A percentile compares a stretch with the other conserved stretches of the same genome.
phyloP scores from a whole-genome alignment of 2,797 vertebrate genomes.

The Phoxinus dragarum region DNA sequence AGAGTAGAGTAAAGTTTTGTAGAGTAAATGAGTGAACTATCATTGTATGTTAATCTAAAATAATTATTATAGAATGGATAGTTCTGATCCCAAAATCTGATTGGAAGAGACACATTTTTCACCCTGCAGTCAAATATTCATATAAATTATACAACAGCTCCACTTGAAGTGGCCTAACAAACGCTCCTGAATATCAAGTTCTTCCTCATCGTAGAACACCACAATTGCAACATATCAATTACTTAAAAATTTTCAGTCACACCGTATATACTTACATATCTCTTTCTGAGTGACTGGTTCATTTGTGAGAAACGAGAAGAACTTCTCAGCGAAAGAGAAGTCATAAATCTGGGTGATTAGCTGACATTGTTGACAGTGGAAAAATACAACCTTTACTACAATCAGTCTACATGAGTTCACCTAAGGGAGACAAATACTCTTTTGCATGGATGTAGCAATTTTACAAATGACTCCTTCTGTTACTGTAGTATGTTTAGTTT shows the following conservation, averaged over 20 bases:
- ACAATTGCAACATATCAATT: background rate
- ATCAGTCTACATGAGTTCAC: constrained; percentile 10
- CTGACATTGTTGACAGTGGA: constrained; percentile 4
- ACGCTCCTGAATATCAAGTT: background rate
- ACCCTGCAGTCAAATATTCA: background rate
- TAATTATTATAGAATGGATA: background rate
- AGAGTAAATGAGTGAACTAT: background rate
- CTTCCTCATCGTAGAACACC: background rate
- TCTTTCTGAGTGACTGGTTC: background rate
- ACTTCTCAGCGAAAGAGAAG: background rate
- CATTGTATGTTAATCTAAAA: background rate
- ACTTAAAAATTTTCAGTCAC: background rate
- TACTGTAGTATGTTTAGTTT: background rate
- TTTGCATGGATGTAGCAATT: background rate
- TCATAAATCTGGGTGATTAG: constrained; percentile 40
- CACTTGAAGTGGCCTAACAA: background rate
- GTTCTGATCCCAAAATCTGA: background rate
- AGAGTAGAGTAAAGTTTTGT: too few species aligned
- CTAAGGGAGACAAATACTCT: constrained; percentile 6
- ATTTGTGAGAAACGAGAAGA: constrained; percentile 38
- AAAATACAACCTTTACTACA: background rate
- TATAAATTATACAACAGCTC: background rate
- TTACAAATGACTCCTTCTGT: constrained; percentile 1
- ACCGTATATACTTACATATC: background rate
- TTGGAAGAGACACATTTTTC: background rate